Evolutionary conservation across 2,797 vertebrate genomes (phyloP).

Genomic region (Falco rusticolus): DNA sequence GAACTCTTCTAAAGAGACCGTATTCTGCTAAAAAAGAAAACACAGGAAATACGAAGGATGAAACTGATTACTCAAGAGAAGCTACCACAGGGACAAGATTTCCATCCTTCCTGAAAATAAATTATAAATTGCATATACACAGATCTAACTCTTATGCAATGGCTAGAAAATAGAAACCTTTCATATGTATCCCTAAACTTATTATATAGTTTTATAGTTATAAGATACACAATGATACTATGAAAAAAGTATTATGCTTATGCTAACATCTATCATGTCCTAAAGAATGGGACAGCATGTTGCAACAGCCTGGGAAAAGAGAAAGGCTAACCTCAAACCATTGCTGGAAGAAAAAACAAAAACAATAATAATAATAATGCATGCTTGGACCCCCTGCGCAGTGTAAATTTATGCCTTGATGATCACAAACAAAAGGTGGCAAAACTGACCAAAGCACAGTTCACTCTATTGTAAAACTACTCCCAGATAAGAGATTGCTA

Average conservation of each 20-base stretch:
- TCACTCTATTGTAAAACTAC: background rate
- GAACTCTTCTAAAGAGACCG: background rate
- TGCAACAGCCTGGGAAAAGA: background rate
- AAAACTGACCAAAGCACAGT: background rate
- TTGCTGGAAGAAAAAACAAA: background rate
- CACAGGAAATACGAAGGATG: constrained; percentile 22
- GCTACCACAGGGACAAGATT: background rate
- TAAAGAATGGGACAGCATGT: rapidly evolving
- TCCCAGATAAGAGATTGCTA: background rate
- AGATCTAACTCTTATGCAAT: background rate
- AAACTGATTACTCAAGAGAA: constrained; percentile 4
- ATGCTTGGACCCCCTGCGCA: background rate
- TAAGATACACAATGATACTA: background rate
- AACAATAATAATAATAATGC: background rate
- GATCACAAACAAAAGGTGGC: background rate
- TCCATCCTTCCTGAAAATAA: constrained; percentile 27
- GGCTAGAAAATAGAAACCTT: background rate
- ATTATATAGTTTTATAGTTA: background rate
- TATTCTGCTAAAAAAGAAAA: background rate
- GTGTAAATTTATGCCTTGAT: rapidly evolving
- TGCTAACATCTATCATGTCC: background rate
- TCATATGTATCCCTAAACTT: background rate
- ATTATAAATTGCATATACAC: background rate
- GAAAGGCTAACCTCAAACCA: background rate
- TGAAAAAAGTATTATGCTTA: background rate